phyloP scores from a whole-genome alignment of 2,113 vertebrate species.

The Pituophis catenifer region DNA sequence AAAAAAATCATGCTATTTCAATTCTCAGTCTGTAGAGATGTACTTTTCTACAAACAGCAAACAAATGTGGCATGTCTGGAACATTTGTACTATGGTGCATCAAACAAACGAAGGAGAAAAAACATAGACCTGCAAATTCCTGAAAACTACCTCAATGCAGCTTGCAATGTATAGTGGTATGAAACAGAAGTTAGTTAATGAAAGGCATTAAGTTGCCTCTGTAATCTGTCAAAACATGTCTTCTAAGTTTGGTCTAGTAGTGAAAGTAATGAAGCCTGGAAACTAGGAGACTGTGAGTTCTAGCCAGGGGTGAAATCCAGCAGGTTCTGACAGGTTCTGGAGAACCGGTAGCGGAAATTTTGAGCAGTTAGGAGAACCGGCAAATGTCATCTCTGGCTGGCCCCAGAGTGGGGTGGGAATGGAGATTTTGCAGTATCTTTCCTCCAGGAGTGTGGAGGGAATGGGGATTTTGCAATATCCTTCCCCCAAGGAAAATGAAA shows the following conservation, averaged over 20 bases:
- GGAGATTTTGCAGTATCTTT: too few relatives aligned
- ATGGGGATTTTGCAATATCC: too few relatives aligned
- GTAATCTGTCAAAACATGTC: background rate
- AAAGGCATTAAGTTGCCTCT: background rate
- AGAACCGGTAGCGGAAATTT: too few relatives aligned
- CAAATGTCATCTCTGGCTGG: too few relatives aligned
- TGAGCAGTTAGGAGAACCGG: too few relatives aligned
- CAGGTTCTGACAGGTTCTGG: too few relatives aligned
- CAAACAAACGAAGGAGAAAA: background rate
- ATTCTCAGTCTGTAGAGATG: background rate
- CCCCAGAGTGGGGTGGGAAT: too few relatives aligned
- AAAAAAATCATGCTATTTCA: background rate
- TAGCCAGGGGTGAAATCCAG: background rate
- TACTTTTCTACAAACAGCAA: constrained; percentile 4
- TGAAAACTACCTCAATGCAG: background rate
- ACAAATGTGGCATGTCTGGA: background rate
- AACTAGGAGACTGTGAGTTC: background rate
- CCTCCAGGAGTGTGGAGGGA: too few relatives aligned
- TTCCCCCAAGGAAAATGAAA: too few relatives aligned
- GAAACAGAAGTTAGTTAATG: background rate
- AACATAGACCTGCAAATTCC: background rate
- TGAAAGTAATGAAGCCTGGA: background rate
- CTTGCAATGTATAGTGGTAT: background rate
- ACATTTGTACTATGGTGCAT: too few relatives aligned
- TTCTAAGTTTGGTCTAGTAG: background rate